Percentiles rank a stretch among this genome's conserved stretches.
Evolutionary conservation across 2,113 vertebrate species (phyloP).

Genomic region (Microtus oregoni): DNA sequence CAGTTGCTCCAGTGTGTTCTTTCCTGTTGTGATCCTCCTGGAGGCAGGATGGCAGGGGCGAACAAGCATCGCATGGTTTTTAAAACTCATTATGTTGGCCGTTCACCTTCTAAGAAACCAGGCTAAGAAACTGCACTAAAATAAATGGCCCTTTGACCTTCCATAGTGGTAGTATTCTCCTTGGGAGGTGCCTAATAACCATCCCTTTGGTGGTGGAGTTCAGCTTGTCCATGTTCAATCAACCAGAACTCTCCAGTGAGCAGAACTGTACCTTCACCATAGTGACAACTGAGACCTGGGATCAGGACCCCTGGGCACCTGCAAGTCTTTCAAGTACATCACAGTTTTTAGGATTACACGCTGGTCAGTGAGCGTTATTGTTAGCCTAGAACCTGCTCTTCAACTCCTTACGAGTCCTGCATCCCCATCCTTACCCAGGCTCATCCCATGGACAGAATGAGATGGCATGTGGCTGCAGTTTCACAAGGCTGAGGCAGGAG

Average conservation of each 20-base stretch:
- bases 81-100: not conserved
- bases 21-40: not conserved
- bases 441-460: not conserved
- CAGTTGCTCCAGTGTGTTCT: not conserved
- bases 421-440: not conserved
- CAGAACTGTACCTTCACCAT: not conserved
- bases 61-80: not conserved
- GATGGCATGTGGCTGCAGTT: not conserved
- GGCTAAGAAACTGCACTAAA: not conserved
- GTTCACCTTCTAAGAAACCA: conserved; percentile 20
- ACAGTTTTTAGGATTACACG: not conserved
- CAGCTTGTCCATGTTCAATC: not conserved
- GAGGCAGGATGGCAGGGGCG: not conserved
- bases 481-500: not conserved
- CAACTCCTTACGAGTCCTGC: not conserved
- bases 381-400: not conserved
- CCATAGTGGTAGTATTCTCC: not conserved
- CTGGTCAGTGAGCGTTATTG: not conserved
- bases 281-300: not conserved
- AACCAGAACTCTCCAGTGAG: not conserved
- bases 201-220: not conserved
- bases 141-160: not conserved
- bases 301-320: not conserved
- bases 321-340: not conserved
- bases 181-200: not conserved